These are phyloP conservation scores for Bombus confusus DNA, from an alignment of 1,140 invertebrate species.

Conservation along the genomic window DNA sequence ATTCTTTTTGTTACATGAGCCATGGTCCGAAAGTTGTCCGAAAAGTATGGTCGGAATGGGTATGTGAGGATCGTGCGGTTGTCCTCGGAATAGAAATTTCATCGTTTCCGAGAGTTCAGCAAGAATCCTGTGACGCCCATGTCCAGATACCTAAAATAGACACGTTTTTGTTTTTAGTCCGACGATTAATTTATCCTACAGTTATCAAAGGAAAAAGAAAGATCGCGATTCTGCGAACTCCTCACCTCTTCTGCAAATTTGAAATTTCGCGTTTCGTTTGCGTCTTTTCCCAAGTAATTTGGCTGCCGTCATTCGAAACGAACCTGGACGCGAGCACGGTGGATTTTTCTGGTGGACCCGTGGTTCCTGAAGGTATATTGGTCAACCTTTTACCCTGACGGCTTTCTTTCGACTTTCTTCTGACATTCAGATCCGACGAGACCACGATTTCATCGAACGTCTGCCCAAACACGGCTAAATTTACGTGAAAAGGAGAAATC, in stretches of 20 bases:
- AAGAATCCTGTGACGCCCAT: slow-evolving; percentile 73
- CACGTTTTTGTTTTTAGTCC: neutral
- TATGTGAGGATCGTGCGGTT: slow-evolving; percentile 81
- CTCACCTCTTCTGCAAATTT: slow-evolving; percentile 68
- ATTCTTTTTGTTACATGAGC: slow-evolving; percentile 80
- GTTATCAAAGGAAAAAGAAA: no score
- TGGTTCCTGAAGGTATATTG: slow-evolving; percentile 78
- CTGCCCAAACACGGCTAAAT: slow-evolving; percentile 75
- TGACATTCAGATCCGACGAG: slow-evolving; percentile 79
- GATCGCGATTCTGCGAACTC: no score
- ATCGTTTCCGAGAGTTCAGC: slow-evolving; percentile 76
- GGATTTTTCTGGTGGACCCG: slow-evolving; percentile 75
- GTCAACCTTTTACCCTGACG: slow-evolving; percentile 80
- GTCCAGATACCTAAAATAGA: slow-evolving; percentile 70
- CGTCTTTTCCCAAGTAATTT: slow-evolving; percentile 72
- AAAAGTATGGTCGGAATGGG: slow-evolving; percentile 83
- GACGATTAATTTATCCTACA: neutral
- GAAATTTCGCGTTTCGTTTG: slow-evolving; percentile 70
- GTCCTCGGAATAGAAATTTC: slow-evolving; percentile 75
- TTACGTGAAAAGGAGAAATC: neutral
- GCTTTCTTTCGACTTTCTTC: slow-evolving; percentile 80
- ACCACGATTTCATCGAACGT: slow-evolving; percentile 80
- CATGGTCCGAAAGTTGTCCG: slow-evolving; percentile 79
- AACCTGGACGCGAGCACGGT: slow-evolving; percentile 76
- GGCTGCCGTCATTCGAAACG: slow-evolving; percentile 76